phyloP scores from a whole-genome alignment of 2,888 invertebrate species.

The Hipparchia sbordonii region DNA sequence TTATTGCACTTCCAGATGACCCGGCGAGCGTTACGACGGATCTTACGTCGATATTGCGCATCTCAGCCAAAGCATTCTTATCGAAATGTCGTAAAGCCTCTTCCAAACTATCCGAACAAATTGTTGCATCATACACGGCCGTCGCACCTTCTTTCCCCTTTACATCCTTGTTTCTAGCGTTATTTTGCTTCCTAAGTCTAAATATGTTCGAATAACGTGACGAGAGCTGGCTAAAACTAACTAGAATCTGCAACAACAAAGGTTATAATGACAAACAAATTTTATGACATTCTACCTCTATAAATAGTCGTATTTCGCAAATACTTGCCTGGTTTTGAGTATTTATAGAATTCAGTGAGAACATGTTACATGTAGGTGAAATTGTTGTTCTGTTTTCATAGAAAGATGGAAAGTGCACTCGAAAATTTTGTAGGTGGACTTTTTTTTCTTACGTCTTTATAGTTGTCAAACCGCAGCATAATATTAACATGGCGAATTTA shows the following conservation, averaged over 20 bases:
- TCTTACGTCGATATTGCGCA: conserved; percentile 63
- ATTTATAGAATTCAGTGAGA: conserved; percentile 81
- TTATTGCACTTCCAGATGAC: conserved; percentile 45
- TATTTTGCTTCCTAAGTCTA: conserved; percentile 69
- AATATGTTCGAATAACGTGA: conserved; percentile 72
- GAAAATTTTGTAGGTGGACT: conserved; percentile 81
- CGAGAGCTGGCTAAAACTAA: conserved; percentile 78
- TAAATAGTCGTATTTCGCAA: conserved; percentile 17
- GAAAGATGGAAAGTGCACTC: conserved; percentile 66
- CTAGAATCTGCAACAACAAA: conserved; percentile 75
- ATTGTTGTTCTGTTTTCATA: conserved; percentile 65
- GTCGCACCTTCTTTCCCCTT: conserved; percentile 59
- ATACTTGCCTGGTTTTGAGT: conserved; percentile 77
- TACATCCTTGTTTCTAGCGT: conserved; percentile 63
- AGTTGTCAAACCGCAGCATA: conserved; percentile 67
- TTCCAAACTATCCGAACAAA: conserved; percentile 70
- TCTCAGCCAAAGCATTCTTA: conserved; percentile 69
- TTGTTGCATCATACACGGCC: conserved; percentile 57
- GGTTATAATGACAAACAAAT: conserved; percentile 47
- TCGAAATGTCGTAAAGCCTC: conserved; percentile 72
- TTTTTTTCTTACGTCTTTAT: conserved; percentile 52
- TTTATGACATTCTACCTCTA: conserved; percentile 18
- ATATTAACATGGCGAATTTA: conserved; percentile 57
- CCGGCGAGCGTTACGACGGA: conserved; percentile 53
- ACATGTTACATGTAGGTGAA: conserved; percentile 81